Evolutionary conservation across 2,888 invertebrate species (phyloP).

Genomic region (Parnassius smintheus): DNA sequence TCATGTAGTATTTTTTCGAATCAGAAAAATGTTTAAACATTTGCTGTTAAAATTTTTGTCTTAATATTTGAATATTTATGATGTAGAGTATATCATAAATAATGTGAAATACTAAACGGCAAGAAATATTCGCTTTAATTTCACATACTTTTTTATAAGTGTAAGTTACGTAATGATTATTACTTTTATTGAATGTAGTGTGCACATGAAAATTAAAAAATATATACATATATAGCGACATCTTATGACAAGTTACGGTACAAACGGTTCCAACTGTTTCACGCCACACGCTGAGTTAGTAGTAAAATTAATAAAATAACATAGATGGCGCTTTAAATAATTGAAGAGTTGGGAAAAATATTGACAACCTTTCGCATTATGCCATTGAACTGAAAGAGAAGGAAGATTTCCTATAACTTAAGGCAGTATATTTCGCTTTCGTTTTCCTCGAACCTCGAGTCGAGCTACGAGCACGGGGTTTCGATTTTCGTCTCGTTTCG

Average conservation of each 20-base stretch:
- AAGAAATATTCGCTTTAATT: too few relatives aligned
- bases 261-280: not conserved
- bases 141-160: too few relatives aligned
- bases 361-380: conserved; percentile 1
- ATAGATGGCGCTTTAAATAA: conserved; percentile 19
- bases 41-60: too few relatives aligned
- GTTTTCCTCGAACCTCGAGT: conserved; percentile 19
- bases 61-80: too few relatives aligned
- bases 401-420: conserved; percentile 5
- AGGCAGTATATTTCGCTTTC: conserved; percentile 25
- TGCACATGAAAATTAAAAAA: too few relatives aligned
- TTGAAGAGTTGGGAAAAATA: not conserved
- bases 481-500: conserved; percentile 19
- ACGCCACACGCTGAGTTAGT: not conserved
- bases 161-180: too few relatives aligned
- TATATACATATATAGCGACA: not conserved
- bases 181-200: too few relatives aligned
- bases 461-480: conserved; percentile 7
- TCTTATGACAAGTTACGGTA: not conserved
- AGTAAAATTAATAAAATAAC: not conserved
- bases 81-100: too few relatives aligned
- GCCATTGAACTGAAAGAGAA: conserved; percentile 17
- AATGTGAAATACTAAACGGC: too few relatives aligned
- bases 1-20: too few relatives aligned
- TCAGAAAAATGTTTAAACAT: too few relatives aligned